Evolutionary conservation across 2,888 invertebrate species (phyloP), one percentile per base, ranked within the genome.

Genomic region (Lochmaea capreae): DNA sequence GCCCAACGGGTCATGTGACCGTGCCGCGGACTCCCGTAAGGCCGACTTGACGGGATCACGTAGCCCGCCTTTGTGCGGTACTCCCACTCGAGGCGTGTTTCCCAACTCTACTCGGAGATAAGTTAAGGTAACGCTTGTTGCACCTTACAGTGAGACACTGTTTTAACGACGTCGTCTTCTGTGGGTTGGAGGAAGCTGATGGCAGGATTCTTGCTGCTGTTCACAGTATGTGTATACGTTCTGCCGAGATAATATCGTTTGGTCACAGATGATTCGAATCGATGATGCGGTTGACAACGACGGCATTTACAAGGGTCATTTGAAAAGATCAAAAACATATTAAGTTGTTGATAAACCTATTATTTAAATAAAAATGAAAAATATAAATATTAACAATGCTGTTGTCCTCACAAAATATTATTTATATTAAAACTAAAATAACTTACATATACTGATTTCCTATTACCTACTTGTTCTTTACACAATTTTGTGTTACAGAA

Each of bases 1-100:
- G 89, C 81, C 77, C 75, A 71, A 43, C 18, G 87, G 88, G 79
- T 90, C 90, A 83, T 90, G 86, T 85, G 86, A 86, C 80, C 79
- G 79, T 84, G 82, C 83, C 80, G 80, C 81, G 79, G 80, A 76
- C 77, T 74, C 71, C 73, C 79, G 81, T 81, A 77, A 80, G 79
- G 80, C 76, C 80, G 79, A 49, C 78, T 77, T 78, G 63, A 67
- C 72, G 77, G 75, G 65, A 43, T 68, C 68, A 52, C 68, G 70
- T 16, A 79, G 75, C 80, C 80, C 80, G 81, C 81, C 83, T 83
- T 78, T 82, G 81, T 80, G 79, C 80, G 82, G 76, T 82, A 85
- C 84, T 84, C 85, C 85, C 84, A 85, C 85, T 82, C 82, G 77
- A 83, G 81, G 82, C 82, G 83, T 79, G 82, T 78, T 78, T 76